Evolutionary conservation across 2,113 vertebrate genomes (phyloP), one percentile per base, ranked within the genome.

Genomic region (Sebastes schlegelii): DNA sequence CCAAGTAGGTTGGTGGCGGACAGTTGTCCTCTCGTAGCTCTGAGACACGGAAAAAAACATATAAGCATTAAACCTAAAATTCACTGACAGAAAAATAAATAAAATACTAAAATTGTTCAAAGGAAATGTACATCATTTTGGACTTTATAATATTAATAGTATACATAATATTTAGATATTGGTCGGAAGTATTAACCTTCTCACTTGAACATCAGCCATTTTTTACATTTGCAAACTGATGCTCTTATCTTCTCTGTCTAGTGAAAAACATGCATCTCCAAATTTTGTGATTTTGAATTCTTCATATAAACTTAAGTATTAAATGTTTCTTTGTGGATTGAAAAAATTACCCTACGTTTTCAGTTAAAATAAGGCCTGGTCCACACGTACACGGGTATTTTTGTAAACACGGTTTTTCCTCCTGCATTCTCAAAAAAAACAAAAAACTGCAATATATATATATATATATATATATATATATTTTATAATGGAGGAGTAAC

Each of bases 1-100:
- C 96, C 45, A 99, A 94, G 93, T 98, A 98, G 77, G 95, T 93
- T 55, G 96, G 95, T 69, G 98, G 97, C 67, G 97, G 97, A 92
- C 97, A 98, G 92, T 92, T 96, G 86, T 99, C 98, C 93, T 99
- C 98, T 90, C 96, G 95, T 60, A 98, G 94, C 87, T 99, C 98
- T 99, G 94, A 79, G 12, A 26, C 23, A 1, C 34, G 45, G 2
- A 23, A 60, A 43, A 16, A 11, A 5, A 72, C 23, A 26, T 34
- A 63, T 5, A 63, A n/a, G 5, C 17, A 48, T 79, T 42, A 73
- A 70, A 46, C 1, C 43, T 12, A 1, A 13, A 34, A 21, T 45
- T 42, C 5, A 43, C 8, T 19, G 17, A 46, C 3, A 21, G 21
- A 58, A 64, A 65, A 69, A 1, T 0, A 17, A 9, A 19, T 68